Conservation (phyloP, 1,140 invertebrate genomes). For the Steinernema feltiae region DNA sequence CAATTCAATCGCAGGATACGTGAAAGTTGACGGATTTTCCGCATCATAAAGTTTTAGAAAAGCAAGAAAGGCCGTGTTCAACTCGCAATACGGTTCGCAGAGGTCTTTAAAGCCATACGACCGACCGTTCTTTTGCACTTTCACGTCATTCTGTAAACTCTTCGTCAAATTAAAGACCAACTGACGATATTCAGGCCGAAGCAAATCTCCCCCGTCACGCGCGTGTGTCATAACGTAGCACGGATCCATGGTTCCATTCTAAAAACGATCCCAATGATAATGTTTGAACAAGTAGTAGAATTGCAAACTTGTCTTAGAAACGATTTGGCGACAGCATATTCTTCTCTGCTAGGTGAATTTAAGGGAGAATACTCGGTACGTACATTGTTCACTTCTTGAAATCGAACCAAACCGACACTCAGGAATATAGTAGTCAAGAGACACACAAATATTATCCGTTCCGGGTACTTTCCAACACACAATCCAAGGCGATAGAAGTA, state of each 20-base stretch:
- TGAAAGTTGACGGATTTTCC: conserved; percentile 46
- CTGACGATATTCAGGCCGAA: conserved; percentile 43
- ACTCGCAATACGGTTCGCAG: conserved; percentile 55
- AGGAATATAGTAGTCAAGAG: conserved; percentile 39
- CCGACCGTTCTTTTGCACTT: conserved; percentile 27
- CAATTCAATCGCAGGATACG: conserved; percentile 52
- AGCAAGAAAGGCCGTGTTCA: conserved; percentile 56
- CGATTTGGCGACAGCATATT: conserved; percentile 50
- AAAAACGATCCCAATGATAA: conserved; percentile 3
- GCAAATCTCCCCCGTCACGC: conserved; percentile 45
- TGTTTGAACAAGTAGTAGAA: conserved; percentile 11
- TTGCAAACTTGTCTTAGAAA: conserved; percentile 50
- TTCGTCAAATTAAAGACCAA: conserved; percentile 52
- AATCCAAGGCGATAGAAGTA: background rate
- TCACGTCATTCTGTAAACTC: conserved; percentile 47
- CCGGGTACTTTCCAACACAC: conserved; percentile 18
- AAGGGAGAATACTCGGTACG: conserved; percentile 51
- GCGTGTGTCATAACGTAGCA: conserved; percentile 53
- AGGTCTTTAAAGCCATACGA: conserved; percentile 45
- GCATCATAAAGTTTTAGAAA: conserved; percentile 54
- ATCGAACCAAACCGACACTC: conserved; percentile 41
- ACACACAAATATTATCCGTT: conserved; percentile 29
- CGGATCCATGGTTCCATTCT: conserved; percentile 50
- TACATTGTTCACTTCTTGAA: conserved; percentile 51
- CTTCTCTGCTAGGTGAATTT: conserved; percentile 49